Conservation (phyloP, 2,113 vertebrate genomes). For the Alaudala cheleensis region DNA sequence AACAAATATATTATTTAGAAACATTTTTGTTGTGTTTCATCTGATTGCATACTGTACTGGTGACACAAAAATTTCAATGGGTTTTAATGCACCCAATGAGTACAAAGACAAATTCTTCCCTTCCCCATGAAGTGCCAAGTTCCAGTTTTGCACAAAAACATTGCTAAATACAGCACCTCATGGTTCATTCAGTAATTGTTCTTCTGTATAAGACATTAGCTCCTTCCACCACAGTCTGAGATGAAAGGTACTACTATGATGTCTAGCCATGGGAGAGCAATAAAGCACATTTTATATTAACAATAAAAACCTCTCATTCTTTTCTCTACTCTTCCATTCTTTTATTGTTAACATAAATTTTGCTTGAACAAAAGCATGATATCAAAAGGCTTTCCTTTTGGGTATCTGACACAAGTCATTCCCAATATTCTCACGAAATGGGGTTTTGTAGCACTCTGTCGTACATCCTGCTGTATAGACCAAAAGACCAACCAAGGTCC, state of each 20-base stretch:
- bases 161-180: not conserved
- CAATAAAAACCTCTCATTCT: not conserved
- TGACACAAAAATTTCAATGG: not conserved
- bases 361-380: not conserved
- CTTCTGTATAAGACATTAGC: not conserved
- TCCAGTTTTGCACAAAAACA: not conserved
- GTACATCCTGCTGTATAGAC: not conserved
- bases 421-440: not conserved
- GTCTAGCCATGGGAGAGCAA: not conserved
- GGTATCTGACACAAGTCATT: not conserved
- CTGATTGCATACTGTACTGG: not conserved
- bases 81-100: not conserved
- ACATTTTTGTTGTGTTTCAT: not conserved
- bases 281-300: not conserved
- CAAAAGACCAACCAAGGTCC: not conserved
- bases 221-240: not conserved
- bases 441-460: not conserved
- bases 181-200: not conserved
- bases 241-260: not conserved
- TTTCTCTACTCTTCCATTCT: not conserved
- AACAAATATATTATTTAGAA: conserved; percentile 18
- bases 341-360: conserved; percentile 1
- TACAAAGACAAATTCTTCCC: not conserved
- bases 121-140: not conserved
- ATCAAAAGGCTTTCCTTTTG: not conserved